A percentile compares a stretch with the other conserved stretches of the same genome.
These are phyloP conservation scores for Strix aluco DNA, from an alignment of 2,113 vertebrate species.

Conservation along the genomic window DNA sequence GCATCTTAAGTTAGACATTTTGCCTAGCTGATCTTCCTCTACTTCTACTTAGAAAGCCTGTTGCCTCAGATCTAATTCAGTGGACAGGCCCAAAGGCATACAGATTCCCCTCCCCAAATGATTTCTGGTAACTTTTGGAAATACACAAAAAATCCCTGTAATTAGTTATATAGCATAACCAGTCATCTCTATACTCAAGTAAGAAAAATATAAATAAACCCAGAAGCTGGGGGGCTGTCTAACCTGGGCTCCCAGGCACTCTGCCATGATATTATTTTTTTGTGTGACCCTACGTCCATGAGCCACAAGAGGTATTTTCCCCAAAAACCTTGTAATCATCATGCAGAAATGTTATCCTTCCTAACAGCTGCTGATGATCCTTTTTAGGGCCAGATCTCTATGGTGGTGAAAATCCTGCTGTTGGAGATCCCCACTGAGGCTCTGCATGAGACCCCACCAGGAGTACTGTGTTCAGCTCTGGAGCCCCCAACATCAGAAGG, in stretches of 20 bases:
- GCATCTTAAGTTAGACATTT: background rate
- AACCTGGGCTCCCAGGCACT: background rate
- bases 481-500: too few species aligned
- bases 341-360: background rate
- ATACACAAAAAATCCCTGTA: accelerated
- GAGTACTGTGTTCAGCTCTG: too few species aligned
- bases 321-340: background rate
- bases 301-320: background rate
- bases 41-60: background rate
- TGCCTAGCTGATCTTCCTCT: background rate
- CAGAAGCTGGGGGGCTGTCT: background rate
- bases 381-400: background rate
- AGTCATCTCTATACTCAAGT: background rate
- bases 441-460: background rate
- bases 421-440: background rate
- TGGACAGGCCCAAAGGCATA: background rate
- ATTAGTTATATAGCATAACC: background rate
- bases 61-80: background rate
- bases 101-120: background rate
- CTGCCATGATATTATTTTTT: background rate
- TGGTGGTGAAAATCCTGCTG: background rate
- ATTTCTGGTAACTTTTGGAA: background rate
- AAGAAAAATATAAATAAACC: background rate
- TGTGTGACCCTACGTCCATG: background rate
- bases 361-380: background rate